Conservation (phyloP, 2,113 vertebrate species). For the Lycaon pictus region DNA sequence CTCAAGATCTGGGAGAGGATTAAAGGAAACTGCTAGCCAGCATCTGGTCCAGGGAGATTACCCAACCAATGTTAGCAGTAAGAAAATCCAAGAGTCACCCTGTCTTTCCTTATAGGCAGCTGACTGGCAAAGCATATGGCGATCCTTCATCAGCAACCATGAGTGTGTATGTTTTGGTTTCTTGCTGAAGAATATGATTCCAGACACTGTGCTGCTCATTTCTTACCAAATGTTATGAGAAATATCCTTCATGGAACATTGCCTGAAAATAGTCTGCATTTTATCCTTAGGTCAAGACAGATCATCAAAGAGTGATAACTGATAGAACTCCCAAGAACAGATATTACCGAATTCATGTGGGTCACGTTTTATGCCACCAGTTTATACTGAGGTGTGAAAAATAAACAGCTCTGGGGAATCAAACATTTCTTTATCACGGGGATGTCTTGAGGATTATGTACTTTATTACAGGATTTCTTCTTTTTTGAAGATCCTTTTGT, state of each 20-base stretch:
- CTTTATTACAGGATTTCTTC: not conserved
- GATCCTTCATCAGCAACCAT: not conserved
- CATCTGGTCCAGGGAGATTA: not conserved
- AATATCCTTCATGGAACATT: not conserved
- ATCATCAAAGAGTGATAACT: not conserved
- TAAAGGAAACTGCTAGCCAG: not conserved
- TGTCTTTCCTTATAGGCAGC: not conserved
- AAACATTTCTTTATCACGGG: not conserved
- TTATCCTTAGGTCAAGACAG: not conserved
- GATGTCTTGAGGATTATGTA: not conserved
- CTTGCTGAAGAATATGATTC: not conserved
- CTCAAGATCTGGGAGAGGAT: not conserved
- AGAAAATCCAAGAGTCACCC: not conserved
- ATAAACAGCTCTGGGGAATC: not conserved
- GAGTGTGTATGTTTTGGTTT: rapidly evolving
- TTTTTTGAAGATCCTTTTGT: not conserved
- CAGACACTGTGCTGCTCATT: not conserved
- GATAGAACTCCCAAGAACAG: not conserved
- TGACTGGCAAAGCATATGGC: not conserved
- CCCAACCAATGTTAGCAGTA: not conserved
- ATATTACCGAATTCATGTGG: not conserved
- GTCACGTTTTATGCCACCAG: not conserved
- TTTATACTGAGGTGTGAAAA: not conserved
- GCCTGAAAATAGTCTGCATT: not conserved
- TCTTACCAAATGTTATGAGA: not conserved